Base-by-base conservation (phyloP, 2,797 vertebrate species). In the Danionella dracula region DNA sequence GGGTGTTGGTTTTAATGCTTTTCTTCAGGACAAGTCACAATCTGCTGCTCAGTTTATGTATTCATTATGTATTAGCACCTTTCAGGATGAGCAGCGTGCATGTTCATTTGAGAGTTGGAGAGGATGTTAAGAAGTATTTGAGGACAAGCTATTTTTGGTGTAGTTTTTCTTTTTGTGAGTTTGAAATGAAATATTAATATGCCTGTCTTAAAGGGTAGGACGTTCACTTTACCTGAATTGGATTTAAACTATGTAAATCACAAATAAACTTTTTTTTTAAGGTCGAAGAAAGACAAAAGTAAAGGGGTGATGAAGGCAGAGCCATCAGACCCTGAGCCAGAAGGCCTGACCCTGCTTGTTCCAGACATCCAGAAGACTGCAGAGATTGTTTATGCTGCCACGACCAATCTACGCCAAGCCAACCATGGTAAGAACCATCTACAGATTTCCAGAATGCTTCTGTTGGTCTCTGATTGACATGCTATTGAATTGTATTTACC, bases 301-400 rank as follows among this genome's bases (percentile, higher is more conserved):
- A 99, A 99, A 93, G 89, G 92, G 4, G 92, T 93, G 74, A 89
- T 93, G 65, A 99, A 99, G 81, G 71, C 93, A 0, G 97, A 99
- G 15, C 38, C 81, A 50, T 94, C 95, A 0, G 97, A 99, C 73
- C 93, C 94, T 8, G 97, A 99, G 68, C 95, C 97, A 0, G 97
- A 99, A 79, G 97, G 97, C 12, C 84, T 99, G 73, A 95, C 96
- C 0, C 89, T 99, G 34, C 80, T 99, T 72, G 97, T 99, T n/a
- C 96, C 96, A 1, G 97, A 99, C 83, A 99, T 99, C 76, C 97
- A 99, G 62, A 94, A 90, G 82, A 99, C 97, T 0, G 96, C 97
- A 0, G 97, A 98, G 85, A 99, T 99, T 0, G 96, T 99, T 62
- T 91, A 91, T 27, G 84, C 91, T 1, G 96, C 97, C 17, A 98